phyloP scores from a whole-genome alignment of 2,797 vertebrate genomes.

The Taenioides sp. region DNA sequence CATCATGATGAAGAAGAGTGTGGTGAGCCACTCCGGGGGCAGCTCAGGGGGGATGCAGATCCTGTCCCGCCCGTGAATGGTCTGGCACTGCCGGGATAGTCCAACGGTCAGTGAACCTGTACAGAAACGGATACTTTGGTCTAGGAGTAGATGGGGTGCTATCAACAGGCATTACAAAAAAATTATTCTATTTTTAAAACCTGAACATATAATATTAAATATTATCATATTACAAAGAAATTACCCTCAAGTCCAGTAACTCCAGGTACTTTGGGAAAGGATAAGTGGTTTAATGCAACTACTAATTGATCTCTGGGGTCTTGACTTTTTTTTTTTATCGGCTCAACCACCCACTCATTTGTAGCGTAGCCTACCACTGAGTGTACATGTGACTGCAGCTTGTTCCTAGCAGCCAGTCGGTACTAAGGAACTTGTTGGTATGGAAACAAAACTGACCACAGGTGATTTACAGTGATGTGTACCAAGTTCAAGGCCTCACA shows the following conservation, averaged over 20 bases:
- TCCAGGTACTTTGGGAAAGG: background rate
- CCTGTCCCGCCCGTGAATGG: conserved; percentile 96
- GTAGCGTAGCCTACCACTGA: conserved; percentile 21
- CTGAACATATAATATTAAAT: background rate
- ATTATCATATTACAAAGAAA: background rate
- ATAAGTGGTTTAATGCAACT: background rate
- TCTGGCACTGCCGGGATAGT: conserved; percentile 97
- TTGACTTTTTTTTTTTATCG: background rate
- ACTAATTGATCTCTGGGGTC: background rate
- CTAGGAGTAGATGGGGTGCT: background rate
- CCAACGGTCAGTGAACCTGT: conserved; percentile 96
- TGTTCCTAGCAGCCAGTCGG: background rate
- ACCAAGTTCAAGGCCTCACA: conserved; percentile 10
- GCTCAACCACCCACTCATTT: background rate
- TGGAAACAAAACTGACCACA: conserved; percentile 32
- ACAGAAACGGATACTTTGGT: conserved; percentile 22
- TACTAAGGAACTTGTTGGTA: conserved; percentile 12
- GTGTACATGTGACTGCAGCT: conserved; percentile 27
- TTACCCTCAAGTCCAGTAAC: too few species aligned
- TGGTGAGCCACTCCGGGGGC: conserved; percentile 98
- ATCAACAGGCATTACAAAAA: background rate
- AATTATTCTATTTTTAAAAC: background rate
- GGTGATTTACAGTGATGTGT: conserved; percentile 27
- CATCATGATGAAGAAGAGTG: conserved; percentile 99
- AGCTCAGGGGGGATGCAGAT: conserved; percentile 97